These are phyloP conservation scores for Caenorhabditis zanzibari DNA, from an alignment of 2,888 invertebrate species.

Conservation along the genomic window DNA sequence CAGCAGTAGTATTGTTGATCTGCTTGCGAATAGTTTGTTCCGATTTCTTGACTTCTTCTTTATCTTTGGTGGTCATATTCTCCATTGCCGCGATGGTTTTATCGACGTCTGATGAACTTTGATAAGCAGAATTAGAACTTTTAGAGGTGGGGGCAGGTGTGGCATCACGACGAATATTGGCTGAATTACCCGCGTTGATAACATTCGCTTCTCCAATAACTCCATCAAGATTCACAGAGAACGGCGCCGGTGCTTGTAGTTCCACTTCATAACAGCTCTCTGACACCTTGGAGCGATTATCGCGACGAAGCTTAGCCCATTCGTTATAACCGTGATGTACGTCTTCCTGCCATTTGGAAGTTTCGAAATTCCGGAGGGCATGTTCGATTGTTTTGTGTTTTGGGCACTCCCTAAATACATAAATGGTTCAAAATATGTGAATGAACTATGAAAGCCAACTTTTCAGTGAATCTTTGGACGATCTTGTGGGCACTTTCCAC, in stretches of 20 bases:
- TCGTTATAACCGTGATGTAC: background rate
- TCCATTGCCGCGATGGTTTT: background rate
- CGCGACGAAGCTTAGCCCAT: slow-evolving; percentile 23
- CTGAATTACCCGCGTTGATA: background rate
- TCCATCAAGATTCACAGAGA: background rate
- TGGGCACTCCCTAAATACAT: slow-evolving; percentile 25
- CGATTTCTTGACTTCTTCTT: background rate
- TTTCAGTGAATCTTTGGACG: slow-evolving; percentile 3
- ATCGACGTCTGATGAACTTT: background rate
- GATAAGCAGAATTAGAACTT: background rate
- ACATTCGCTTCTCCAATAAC: background rate
- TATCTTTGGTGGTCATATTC: background rate
- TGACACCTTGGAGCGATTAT: slow-evolving; percentile 7
- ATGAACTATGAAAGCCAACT: slow-evolving; percentile 10
- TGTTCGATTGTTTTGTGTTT: slow-evolving; percentile 18
- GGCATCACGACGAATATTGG: background rate
- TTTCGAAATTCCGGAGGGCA: slow-evolving; percentile 17
- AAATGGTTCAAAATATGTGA: too few species aligned
- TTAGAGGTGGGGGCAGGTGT: background rate
- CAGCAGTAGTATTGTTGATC: background rate
- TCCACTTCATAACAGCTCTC: background rate
- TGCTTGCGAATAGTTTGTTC: background rate
- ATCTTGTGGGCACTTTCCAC: slow-evolving; percentile 17
- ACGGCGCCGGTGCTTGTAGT: slow-evolving; percentile 7
- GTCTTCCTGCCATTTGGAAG: slow-evolving; percentile 21